phyloP scores from a whole-genome alignment of 1,140 invertebrate species.

The Caenorhabditis remanei region DNA sequence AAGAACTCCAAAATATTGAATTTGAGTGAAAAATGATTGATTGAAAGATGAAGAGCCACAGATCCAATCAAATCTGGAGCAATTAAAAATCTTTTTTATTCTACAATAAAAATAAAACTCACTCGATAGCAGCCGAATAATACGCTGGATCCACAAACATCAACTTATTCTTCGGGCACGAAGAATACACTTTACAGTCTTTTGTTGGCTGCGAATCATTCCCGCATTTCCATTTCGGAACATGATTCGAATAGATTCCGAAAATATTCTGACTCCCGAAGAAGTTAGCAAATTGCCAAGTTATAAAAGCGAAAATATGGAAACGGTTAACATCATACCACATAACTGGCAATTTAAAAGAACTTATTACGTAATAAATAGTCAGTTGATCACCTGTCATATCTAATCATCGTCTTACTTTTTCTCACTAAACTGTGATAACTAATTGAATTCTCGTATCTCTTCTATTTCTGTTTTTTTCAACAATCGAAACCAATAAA shows the following conservation, averaged over 20 bases:
- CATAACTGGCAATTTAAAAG: slow-evolving; percentile 52
- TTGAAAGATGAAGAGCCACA: slow-evolving; percentile 70
- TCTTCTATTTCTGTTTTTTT: too few relatives aligned
- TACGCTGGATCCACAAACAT: slow-evolving; percentile 68
- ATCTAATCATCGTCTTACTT: too few relatives aligned
- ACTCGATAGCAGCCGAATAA: slow-evolving; percentile 73
- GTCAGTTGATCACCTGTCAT: too few relatives aligned
- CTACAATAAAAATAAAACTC: neutral
- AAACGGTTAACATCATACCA: slow-evolving; percentile 75
- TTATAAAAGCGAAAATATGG: slow-evolving; percentile 71
- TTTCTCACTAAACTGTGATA: too few relatives aligned
- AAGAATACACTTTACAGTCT: slow-evolving; percentile 64
- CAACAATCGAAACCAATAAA: too few relatives aligned
- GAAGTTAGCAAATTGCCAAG: slow-evolving; percentile 77
- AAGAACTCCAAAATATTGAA: slow-evolving; percentile 69
- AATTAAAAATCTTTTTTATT: neutral
- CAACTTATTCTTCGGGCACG: slow-evolving; percentile 62
- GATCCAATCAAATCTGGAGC: slow-evolving; percentile 65
- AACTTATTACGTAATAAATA: too few relatives aligned
- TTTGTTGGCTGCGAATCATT: neutral
- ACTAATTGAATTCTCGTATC: too few relatives aligned
- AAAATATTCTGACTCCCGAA: slow-evolving; percentile 76
- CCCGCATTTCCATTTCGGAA: slow-evolving; percentile 73
- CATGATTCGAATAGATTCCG: slow-evolving; percentile 76
- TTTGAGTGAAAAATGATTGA: slow-evolving; percentile 67